Evolutionary conservation across 1,140 invertebrate genomes (phyloP).

Genomic region (Ceratina calcarata): DNA sequence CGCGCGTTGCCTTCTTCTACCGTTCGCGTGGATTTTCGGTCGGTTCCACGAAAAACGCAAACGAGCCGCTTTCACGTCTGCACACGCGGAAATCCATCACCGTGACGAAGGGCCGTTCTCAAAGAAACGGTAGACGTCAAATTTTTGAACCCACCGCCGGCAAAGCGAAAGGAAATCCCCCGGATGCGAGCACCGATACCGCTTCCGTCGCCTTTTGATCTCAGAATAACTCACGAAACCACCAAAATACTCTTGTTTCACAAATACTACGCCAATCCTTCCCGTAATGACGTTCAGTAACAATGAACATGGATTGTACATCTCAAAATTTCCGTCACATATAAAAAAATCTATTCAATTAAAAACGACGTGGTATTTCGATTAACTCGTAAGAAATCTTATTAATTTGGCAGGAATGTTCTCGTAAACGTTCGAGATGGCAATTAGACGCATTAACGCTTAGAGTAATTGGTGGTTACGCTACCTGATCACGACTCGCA

Average conservation of each 20-base stretch:
- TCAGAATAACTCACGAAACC: not conserved
- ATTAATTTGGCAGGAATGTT: too few relatives aligned
- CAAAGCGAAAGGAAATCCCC: too few relatives aligned
- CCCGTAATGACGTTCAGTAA: not conserved
- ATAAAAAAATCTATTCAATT: too few relatives aligned
- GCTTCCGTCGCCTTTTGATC: not conserved
- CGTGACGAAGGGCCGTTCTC: conserved; percentile 18
- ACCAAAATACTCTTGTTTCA: too few relatives aligned
- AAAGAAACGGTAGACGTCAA: conserved; percentile 22
- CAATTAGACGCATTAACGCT: not conserved
- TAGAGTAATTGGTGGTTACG: not conserved
- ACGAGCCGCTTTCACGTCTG: not conserved
- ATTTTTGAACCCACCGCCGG: not conserved
- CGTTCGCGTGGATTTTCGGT: too few relatives aligned
- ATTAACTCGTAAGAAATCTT: too few relatives aligned
- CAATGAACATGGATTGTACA: too few relatives aligned
- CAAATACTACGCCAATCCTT: not conserved
- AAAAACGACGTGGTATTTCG: too few relatives aligned
- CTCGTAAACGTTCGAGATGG: not conserved
- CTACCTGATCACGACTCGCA: not conserved
- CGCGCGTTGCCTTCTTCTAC: not conserved
- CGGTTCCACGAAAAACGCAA: not conserved
- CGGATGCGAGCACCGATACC: not conserved
- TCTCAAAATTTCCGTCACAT: too few relatives aligned
- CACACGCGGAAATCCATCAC: conserved; percentile 5